Conservation (phyloP, 2,797 vertebrate genomes). For the Galaxias olidus region DNA sequence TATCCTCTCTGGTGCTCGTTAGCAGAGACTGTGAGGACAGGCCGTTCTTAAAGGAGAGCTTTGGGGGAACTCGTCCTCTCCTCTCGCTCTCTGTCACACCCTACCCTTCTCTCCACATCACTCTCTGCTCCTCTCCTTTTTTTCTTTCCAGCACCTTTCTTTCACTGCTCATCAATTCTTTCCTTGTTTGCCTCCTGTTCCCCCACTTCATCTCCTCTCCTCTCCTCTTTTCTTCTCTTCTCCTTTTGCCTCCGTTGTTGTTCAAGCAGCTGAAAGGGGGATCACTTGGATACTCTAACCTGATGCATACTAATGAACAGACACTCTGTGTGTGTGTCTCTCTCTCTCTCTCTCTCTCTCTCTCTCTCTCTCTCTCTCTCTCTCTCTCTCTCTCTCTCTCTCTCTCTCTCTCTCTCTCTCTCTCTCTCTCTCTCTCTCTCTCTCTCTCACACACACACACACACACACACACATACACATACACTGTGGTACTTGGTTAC, state of each 20-base stretch:
- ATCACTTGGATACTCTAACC: slow-evolving; percentile 4
- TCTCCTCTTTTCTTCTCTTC: not conserved
- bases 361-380: not conserved
- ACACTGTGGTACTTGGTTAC: slow-evolving; percentile 34
- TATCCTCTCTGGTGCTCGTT: not conserved
- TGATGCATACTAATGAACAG: slow-evolving; percentile 4
- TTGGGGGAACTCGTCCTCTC: slow-evolving; percentile 6
- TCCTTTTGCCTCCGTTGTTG: too few species aligned
- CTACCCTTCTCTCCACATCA: not conserved
- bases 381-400: not conserved
- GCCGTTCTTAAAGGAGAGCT: not conserved
- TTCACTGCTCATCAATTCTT: not conserved
- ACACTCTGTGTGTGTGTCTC: not conserved
- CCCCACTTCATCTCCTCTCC: not conserved
- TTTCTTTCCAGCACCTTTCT: not conserved
- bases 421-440: not conserved
- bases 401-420: not conserved
- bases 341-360: slow-evolving; percentile 3
- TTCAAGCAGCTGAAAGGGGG: not conserved
- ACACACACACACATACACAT: slow-evolving; percentile 11
- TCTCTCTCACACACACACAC: slow-evolving; percentile 7
- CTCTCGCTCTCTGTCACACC: not conserved
- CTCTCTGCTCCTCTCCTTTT: not conserved
- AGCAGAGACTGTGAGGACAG: not conserved
- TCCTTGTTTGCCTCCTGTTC: not conserved